A percentile compares a stretch with the other conserved stretches of the same genome.
Evolutionary conservation across 30 jellyfish, hydroid and myxozoan species (phyloP).

Genomic region (Pseudorhiza aurosa): DNA sequence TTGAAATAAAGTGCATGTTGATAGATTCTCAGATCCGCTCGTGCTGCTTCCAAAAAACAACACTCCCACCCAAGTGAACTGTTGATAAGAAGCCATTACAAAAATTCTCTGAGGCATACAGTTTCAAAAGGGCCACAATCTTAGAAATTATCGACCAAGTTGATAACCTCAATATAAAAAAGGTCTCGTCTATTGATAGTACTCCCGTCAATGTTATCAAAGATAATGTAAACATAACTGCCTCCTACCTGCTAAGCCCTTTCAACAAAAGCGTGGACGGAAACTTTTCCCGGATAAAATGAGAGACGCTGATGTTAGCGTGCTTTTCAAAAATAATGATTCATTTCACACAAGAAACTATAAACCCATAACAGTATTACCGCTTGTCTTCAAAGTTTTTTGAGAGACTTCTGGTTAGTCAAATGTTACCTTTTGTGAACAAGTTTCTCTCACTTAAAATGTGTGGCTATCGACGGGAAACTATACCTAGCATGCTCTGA

Average conservation of each 20-base stretch:
- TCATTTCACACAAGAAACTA: too few species aligned
- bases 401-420: too few species aligned
- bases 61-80: slow-evolving; percentile 7
- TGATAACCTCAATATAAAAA: slow-evolving; percentile 14
- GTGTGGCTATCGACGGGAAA: too few species aligned
- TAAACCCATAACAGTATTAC: too few species aligned
- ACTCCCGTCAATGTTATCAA: slow-evolving; percentile 8
- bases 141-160: slow-evolving; percentile 12
- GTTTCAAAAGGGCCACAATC: slow-evolving; percentile 14
- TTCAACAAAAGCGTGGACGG: slow-evolving; percentile 14
- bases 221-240: not conserved
- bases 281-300: not conserved
- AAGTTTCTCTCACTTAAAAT: too few species aligned
- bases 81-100: slow-evolving; percentile 2
- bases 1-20: not conserved
- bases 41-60: slow-evolving; percentile 7
- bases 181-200: slow-evolving; percentile 25
- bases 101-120: not conserved
- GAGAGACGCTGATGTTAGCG: slow-evolving; percentile 1
- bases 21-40: not conserved
- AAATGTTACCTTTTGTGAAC: too few species aligned
- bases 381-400: too few species aligned
- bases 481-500: too few species aligned
- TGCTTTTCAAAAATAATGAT: not conserved
- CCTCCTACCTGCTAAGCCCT: slow-evolving; percentile 12